Evolutionary conservation across 2,888 invertebrate genomes (phyloP).

Genomic region (Drosophila colorata): DNA sequence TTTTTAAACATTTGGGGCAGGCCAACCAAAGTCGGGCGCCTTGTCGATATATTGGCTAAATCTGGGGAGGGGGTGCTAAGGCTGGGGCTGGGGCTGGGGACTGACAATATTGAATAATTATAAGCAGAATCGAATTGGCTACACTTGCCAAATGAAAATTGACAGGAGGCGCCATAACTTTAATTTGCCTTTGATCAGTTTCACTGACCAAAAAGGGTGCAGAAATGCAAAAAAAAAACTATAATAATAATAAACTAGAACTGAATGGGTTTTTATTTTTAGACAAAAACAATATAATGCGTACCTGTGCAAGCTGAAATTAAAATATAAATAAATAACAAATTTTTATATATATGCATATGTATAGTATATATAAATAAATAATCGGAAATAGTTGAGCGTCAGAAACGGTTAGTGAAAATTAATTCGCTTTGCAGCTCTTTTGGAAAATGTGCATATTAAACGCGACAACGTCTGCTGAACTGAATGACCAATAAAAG

Average conservation of each 20-base stretch:
- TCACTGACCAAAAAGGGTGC: neutral
- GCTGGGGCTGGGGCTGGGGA: too few relatives aligned
- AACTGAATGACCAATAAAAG: slow-evolving; percentile 55
- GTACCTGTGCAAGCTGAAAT: slow-evolving; percentile 6
- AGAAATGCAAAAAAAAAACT: neutral
- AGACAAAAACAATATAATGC: slow-evolving; percentile 16
- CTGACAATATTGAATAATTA: slow-evolving; percentile 67
- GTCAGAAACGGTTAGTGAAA: neutral
- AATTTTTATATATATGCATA: neutral
- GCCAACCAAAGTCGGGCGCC: slow-evolving; percentile 55
- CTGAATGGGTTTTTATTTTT: slow-evolving; percentile 24
- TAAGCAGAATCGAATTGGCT: slow-evolving; percentile 60
- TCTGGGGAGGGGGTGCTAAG: slow-evolving; percentile 7
- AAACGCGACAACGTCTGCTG: slow-evolving; percentile 49
- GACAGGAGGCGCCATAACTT: slow-evolving; percentile 55
- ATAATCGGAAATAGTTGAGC: neutral
- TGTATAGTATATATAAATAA: neutral
- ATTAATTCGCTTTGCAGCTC: slow-evolving; percentile 32
- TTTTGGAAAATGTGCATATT: slow-evolving; percentile 67
- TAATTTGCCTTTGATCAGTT: slow-evolving; percentile 36
- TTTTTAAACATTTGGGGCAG: slow-evolving; percentile 79
- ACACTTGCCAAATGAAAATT: slow-evolving; percentile 49
- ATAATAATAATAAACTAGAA: neutral
- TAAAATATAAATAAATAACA: neutral
- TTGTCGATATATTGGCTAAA: slow-evolving; percentile 61